Conservation (phyloP, 2,888 invertebrate genomes). For the Caenorhabditis angaria region DNA sequence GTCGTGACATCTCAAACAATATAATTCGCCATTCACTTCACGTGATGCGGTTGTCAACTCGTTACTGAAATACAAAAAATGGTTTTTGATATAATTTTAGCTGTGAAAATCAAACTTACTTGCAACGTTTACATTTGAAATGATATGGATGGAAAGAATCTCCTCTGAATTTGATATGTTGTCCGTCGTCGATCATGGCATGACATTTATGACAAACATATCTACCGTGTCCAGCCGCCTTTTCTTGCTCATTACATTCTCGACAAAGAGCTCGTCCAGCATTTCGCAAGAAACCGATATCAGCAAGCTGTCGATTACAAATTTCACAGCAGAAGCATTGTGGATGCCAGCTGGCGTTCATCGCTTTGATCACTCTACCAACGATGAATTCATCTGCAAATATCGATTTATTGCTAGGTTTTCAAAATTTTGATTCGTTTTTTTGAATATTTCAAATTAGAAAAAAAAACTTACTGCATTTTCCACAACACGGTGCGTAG, state of each 20-base stretch:
- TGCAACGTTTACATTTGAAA: slow-evolving; percentile 87
- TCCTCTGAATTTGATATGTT: slow-evolving; percentile 78
- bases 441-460: slow-evolving; percentile 4
- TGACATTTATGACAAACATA: slow-evolving; percentile 82
- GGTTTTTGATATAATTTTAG: slow-evolving; percentile 1
- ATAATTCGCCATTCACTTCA: slow-evolving; percentile 88
- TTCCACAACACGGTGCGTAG: slow-evolving; percentile 87
- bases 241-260: slow-evolving; percentile 93
- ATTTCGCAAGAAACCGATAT: slow-evolving; percentile 88
- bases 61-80: slow-evolving; percentile 76
- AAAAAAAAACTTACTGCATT: slow-evolving; percentile 80
- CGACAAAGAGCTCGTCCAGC: slow-evolving; percentile 86
- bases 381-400: slow-evolving; percentile 85
- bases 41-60: slow-evolving; percentile 95
- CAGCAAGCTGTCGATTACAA: slow-evolving; percentile 89
- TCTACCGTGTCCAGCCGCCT: slow-evolving; percentile 91
- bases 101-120: slow-evolving; percentile 60
- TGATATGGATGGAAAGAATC: slow-evolving; percentile 99
- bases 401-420: slow-evolving; percentile 15
- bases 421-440: slow-evolving; percentile 12
- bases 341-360: slow-evolving; percentile 99
- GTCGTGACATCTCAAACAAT: slow-evolving; percentile 80
- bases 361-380: slow-evolving; percentile 98
- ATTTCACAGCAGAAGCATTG: slow-evolving; percentile 95
- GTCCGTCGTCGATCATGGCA: slow-evolving; percentile 75